phyloP scores from a whole-genome alignment of 2,797 vertebrate genomes.

The Lutjanus argentimaculatus region DNA sequence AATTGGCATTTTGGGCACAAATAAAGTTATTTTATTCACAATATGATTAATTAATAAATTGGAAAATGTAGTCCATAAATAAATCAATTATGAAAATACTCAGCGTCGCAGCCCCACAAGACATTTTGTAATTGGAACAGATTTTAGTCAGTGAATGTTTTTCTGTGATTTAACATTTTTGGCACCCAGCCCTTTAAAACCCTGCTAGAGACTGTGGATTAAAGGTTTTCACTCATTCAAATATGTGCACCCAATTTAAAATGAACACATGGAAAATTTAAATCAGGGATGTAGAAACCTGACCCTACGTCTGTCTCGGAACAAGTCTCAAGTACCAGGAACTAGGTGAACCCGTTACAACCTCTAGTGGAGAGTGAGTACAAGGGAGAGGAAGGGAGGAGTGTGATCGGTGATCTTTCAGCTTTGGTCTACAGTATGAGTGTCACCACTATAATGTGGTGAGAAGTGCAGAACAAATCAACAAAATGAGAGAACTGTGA shows the following conservation, averaged over 20 bases:
- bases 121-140: background rate
- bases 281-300: background rate
- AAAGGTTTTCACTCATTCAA: background rate
- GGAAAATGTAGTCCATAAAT: background rate
- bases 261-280: background rate
- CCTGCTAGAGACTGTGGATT: background rate
- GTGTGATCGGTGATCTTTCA: conserved; percentile 21
- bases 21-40: background rate
- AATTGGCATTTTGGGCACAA: background rate
- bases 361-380: background rate
- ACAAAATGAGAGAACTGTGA: conserved; percentile 27
- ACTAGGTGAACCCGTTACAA: background rate
- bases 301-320: background rate
- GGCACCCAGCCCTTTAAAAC: background rate
- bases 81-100: background rate
- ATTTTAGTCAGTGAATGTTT: background rate
- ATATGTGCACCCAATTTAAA: background rate
- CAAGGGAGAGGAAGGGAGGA: background rate
- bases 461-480: conserved; percentile 22
- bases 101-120: background rate
- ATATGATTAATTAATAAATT: background rate
- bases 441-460: background rate
- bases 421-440: conserved; percentile 10
- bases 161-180: background rate
- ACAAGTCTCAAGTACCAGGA: background rate